Percentiles rank a stretch among this genome's conserved stretches.
These are phyloP conservation scores for Daboia siamensis DNA, from an alignment of 2,113 vertebrate species.

Conservation along the genomic window DNA sequence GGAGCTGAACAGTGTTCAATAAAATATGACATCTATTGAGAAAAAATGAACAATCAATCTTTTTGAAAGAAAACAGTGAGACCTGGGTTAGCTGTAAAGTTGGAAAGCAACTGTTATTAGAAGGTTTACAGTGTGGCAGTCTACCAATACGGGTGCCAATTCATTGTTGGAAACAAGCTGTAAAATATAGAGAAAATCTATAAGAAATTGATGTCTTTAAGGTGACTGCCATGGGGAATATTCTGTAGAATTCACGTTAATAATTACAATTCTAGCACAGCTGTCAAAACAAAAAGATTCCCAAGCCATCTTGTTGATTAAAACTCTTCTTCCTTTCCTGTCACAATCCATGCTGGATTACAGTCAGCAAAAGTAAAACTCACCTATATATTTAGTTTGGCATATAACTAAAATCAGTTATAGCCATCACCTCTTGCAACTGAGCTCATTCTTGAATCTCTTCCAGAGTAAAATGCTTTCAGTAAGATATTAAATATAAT, in stretches of 20 bases:
- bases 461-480: background rate
- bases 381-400: background rate
- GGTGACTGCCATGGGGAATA: background rate
- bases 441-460: background rate
- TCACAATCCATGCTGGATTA: background rate
- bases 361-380: slow-evolving; percentile 2
- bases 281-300: background rate
- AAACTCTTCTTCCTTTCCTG: background rate
- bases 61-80: background rate
- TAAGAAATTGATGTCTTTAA: slow-evolving; percentile 8
- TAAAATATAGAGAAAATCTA: background rate
- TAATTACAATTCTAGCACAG: background rate
- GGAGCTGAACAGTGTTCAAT: slow-evolving; percentile 16
- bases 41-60: background rate
- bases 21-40: background rate
- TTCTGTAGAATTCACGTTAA: slow-evolving; percentile 1
- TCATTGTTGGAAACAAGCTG: slow-evolving; percentile 12
- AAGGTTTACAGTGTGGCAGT: background rate
- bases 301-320: slow-evolving; percentile 1
- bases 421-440: background rate
- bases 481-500: background rate
- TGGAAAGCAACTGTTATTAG: background rate
- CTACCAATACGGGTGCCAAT: background rate
- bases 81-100: background rate
- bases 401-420: background rate